Evolutionary conservation across 30 jellyfish, hydroid and myxozoan genomes (phyloP), one percentile per base, ranked within the genome.

Genomic region (Aurelia aurita complex sp. Pacific): DNA sequence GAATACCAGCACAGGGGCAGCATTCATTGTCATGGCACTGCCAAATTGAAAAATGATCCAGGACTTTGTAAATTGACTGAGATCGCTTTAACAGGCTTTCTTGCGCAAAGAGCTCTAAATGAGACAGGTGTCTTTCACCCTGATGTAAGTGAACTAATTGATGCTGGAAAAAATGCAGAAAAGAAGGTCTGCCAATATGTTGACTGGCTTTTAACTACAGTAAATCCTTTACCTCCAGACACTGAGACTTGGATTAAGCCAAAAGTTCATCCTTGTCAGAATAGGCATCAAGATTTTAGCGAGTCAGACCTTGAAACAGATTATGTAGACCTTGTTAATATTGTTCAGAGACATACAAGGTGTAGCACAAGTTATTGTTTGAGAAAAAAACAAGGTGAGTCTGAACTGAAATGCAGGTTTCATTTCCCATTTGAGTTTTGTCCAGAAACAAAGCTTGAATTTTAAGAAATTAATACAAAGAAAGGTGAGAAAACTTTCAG

Each of bases 191-290:
- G 89, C 35, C 32, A 51, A 12, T 81, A 66, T 69, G 50, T 9
- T 36, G 91, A 81, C 42, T 38, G 38, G 35, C 29, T 81, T 54
- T 11, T 81, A 12, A 9, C 88, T 2, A 38, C 46, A 38, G 4
- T 38, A 4, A 38, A 38, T 38, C 46, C 46, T 38, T 38, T 38
- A 38, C 46, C 46, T 38, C 46, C 46, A n/a, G 34, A 64, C 5
- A 80, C 88, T n/a, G 89, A 67, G 29, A 89, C 68, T 29, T 81
- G 89, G 78, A 29, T 69, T 10, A 81, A 81, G 46, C 91, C 91
- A 10, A 43, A 36, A 29, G 4, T 69, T 2, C 87, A 67, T 69
- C 91, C 91, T 10, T 81, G 91, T 55, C 34, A 79, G 33, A 32
- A 29, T 9, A 8, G 13, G 12, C 18, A 54, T 54, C 12, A 54